Percentiles rank a stretch among this genome's conserved stretches.
Evolutionary conservation across 2,113 vertebrate genomes (phyloP).

Genomic region (Epinephelus lanceolatus): DNA sequence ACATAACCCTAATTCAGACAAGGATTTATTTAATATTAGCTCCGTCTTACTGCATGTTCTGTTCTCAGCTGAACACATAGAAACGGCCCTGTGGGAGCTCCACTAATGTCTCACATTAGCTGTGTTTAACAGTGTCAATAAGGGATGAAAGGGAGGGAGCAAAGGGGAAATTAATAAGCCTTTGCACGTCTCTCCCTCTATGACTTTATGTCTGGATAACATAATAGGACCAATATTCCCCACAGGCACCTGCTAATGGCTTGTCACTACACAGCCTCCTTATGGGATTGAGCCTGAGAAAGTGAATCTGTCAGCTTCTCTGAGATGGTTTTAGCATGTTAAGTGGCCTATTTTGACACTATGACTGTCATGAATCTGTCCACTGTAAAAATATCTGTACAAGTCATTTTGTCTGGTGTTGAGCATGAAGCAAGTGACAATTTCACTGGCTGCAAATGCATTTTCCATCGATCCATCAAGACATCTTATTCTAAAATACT

Average conservation of each 20-base stretch:
- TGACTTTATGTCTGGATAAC: slow-evolving; percentile 61
- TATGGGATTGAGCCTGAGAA: slow-evolving; percentile 37
- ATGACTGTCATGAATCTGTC: slow-evolving; percentile 10
- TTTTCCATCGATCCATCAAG: neutral
- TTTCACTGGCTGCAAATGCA: neutral
- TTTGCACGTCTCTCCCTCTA: slow-evolving; percentile 36
- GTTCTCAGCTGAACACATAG: slow-evolving; percentile 20
- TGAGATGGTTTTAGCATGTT: slow-evolving; percentile 50
- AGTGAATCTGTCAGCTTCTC: slow-evolving; percentile 46
- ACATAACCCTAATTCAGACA: neutral
- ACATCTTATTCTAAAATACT: neutral
- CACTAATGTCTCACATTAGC: slow-evolving; percentile 45
- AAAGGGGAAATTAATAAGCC: slow-evolving; percentile 63
- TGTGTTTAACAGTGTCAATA: slow-evolving; percentile 62
- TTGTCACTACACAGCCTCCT: slow-evolving; percentile 52
- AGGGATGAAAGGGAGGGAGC: slow-evolving; percentile 19
- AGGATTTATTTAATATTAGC: neutral
- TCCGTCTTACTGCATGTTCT: neutral
- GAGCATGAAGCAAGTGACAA: neutral
- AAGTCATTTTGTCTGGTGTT: neutral
- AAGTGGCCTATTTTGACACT: slow-evolving; percentile 42
- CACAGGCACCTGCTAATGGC: slow-evolving; percentile 61
- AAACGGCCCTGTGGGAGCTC: slow-evolving; percentile 9
- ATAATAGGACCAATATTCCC: slow-evolving; percentile 64
- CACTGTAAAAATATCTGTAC: neutral